Percentiles rank a stretch among this genome's conserved stretches.
phyloP scores from a whole-genome alignment of 2,797 vertebrate species.

The Miichthys miiuy region DNA sequence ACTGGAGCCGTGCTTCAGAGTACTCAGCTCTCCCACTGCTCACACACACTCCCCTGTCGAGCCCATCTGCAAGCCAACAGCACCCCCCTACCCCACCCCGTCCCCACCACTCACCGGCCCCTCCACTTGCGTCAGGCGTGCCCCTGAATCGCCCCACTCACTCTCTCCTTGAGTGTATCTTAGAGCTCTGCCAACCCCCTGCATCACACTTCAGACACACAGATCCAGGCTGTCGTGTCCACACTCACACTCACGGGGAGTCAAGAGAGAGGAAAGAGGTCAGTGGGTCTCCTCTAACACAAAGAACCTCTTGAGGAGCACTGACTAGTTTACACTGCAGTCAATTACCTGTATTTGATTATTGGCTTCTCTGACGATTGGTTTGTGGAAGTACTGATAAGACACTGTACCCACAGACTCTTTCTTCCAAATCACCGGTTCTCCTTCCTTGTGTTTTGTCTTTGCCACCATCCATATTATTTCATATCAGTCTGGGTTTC shows the following conservation, averaged over 20 bases:
- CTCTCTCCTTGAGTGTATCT: conserved; percentile 69
- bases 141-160: conserved; percentile 69
- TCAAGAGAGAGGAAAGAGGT: conserved; percentile 57
- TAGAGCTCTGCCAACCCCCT: conserved; percentile 58
- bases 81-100: neutral
- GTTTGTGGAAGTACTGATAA: conserved; percentile 44
- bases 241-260: conserved; percentile 13
- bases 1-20: conserved; percentile 66
- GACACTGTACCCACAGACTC: conserved; percentile 16
- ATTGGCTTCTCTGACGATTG: conserved; percentile 68
- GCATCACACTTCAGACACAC: conserved; percentile 63
- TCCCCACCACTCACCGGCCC: conserved; percentile 38
- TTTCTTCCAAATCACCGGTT: conserved; percentile 2
- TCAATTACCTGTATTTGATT: conserved; percentile 82
- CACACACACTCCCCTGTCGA: conserved; percentile 55
- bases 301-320: conserved; percentile 61
- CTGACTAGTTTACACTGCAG: conserved; percentile 74
- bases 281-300: conserved; percentile 72
- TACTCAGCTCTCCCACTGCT: conserved; percentile 59
- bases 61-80: conserved; percentile 73
- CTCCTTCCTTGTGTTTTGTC: conserved; percentile 3
- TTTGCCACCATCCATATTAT: conserved; percentile 13
- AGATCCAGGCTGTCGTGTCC: conserved; percentile 26
- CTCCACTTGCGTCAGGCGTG: conserved; percentile 67
- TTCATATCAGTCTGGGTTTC: conserved; percentile 19